Base-by-base conservation (phyloP, 2,888 invertebrate species). In the Odontocolon sp. region DNA sequence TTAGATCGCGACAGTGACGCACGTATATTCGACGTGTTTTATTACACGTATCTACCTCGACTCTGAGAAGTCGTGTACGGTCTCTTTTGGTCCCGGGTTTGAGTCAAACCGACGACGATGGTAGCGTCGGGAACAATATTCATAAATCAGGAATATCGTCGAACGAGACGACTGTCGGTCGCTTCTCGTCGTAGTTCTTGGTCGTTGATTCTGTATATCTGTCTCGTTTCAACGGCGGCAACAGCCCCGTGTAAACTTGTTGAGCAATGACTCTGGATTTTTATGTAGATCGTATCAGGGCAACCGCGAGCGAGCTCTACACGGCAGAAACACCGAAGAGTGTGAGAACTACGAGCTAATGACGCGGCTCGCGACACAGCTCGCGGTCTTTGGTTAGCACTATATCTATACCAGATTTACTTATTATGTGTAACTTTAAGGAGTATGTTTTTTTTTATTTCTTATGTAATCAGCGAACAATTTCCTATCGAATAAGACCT, bases 341-440 rank as follows among this genome's bases (percentile, higher is more conserved):
- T 89, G 89, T 89, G 89, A 89, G 88, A 89, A 89, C 87, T 79
- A 79, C 69, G 73, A 80, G 79, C 82, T 85, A 85, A 86, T 82
- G 85, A 86, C 82, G 81, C 77, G 78, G 76, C 72, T 70, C 64
- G 76, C 72, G 76, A 78, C 78, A 63, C 69, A 57, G 66, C 11
- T 72, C n/a, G n/a, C n/a, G n/a, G n/a, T n/a, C n/a, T n/a, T n/a
- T n/a, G n/a, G n/a, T n/a, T n/a, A n/a, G n/a, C n/a, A n/a, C n/a
- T n/a, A n/a, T n/a, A n/a, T n/a, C n/a, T n/a, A n/a, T n/a, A n/a
- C n/a, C n/a, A n/a, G n/a, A n/a, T n/a, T n/a, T n/a, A n/a, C n/a
- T n/a, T n/a, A n/a, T n/a, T n/a, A n/a, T n/a, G n/a, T n/a, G n/a
- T n/a, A n/a, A n/a, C n/a, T n/a, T n/a, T n/a, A n/a, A n/a, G n/a